phyloP scores from a whole-genome alignment of 2,113 vertebrate genomes.

The Apeltes quadracus region DNA sequence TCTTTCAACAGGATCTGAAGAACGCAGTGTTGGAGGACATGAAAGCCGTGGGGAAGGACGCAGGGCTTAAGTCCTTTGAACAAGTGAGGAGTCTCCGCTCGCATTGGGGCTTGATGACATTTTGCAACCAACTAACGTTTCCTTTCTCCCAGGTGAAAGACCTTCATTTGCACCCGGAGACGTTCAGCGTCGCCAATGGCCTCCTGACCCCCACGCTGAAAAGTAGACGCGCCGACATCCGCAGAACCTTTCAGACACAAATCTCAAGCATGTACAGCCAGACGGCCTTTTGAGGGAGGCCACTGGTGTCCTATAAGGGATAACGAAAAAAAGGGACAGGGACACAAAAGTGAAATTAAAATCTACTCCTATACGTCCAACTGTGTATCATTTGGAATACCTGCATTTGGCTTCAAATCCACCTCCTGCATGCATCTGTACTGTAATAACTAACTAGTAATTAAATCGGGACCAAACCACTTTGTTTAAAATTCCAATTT shows the following conservation, averaged over 20 bases:
- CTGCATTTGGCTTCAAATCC: conserved; percentile 12
- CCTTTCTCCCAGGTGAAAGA: conserved; percentile 74
- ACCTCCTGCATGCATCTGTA: conserved; percentile 7
- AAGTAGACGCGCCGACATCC: conserved; percentile 77
- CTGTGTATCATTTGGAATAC: conserved; percentile 45
- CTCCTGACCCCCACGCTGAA: conserved; percentile 84
- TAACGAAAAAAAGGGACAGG: too few relatives aligned
- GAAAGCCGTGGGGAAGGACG: conserved; percentile 75
- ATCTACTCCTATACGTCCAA: conserved; percentile 2
- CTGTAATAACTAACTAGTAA: too few relatives aligned
- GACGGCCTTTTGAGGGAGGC: conserved; percentile 51
- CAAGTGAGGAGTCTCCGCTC: conserved; percentile 66
- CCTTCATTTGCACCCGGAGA: conserved; percentile 78
- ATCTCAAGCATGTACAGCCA: conserved; percentile 79
- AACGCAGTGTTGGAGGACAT: conserved; percentile 80
- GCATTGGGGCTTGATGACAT: background rate
- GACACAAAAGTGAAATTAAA: background rate
- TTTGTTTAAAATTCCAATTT: background rate
- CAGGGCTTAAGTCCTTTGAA: conserved; percentile 83
- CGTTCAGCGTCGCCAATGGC: conserved; percentile 80
- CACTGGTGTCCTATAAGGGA: background rate
- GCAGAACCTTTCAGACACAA: conserved; percentile 76
- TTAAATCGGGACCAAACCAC: conserved; percentile 38
- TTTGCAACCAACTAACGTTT: background rate
- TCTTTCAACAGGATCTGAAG: conserved; percentile 74